Percentiles rank a stretch among this genome's conserved stretches.
phyloP scores from a whole-genome alignment of 2,797 vertebrate species.

The Eulemur rubriventer region DNA sequence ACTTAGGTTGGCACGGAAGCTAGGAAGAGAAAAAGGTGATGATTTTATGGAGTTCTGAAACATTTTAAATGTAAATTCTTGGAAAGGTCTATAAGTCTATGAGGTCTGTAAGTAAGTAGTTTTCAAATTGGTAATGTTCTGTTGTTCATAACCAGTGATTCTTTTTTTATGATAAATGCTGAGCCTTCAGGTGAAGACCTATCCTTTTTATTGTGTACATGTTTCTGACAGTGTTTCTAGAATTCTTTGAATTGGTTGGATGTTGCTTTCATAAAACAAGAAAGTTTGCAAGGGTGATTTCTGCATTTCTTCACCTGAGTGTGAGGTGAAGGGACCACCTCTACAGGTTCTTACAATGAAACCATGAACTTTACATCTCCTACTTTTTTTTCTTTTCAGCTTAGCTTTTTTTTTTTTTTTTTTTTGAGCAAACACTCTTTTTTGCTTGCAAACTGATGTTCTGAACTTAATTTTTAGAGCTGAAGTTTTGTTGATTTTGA shows the following conservation, averaged over 20 bases:
- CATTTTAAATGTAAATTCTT: background rate
- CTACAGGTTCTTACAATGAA: background rate
- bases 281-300: background rate
- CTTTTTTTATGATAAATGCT: background rate
- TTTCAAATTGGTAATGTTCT: background rate
- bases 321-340: background rate
- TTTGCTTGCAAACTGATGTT: background rate
- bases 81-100: background rate
- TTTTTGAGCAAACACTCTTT: background rate
- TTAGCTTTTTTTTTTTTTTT: background rate
- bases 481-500: slow-evolving; percentile 53
- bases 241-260: background rate
- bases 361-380: background rate
- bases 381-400: background rate
- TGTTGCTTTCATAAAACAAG: background rate
- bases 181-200: background rate
- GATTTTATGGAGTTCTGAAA: background rate
- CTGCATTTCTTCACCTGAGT: background rate
- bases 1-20: background rate
- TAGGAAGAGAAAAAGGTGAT: background rate
- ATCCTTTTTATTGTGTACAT: background rate
- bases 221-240: slow-evolving; percentile 29
- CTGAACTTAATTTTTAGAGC: slow-evolving; percentile 27
- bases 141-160: background rate
- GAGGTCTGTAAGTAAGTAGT: background rate